Conservation (phyloP, 1,140 invertebrate genomes). For the Spodoptera litura region DNA sequence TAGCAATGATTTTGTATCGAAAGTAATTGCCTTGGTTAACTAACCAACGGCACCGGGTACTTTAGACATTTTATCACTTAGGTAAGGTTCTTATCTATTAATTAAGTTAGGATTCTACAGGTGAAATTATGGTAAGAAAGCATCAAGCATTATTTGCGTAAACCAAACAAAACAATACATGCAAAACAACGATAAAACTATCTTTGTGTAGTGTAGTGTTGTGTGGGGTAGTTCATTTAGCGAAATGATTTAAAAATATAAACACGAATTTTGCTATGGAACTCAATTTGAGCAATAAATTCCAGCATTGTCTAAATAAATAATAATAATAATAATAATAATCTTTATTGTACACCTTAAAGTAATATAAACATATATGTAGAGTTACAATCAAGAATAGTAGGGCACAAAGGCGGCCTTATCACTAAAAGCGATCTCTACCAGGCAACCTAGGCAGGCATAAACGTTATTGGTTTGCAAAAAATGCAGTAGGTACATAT, state of each 20-base stretch:
- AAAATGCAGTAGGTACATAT: too few relatives aligned
- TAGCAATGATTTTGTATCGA: too few relatives aligned
- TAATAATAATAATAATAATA: too few relatives aligned
- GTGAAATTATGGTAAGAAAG: constrained; percentile 54
- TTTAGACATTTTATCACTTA: neutral
- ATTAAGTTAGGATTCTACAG: constrained; percentile 18
- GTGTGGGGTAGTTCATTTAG: neutral
- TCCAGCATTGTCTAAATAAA: neutral
- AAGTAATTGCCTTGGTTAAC: too few relatives aligned
- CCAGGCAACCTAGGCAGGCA: too few relatives aligned
- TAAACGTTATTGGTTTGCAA: neutral
- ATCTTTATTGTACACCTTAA: too few relatives aligned
- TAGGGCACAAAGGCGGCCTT: too few relatives aligned
- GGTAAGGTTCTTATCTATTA: neutral
- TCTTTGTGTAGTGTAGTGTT: constrained; percentile 40
- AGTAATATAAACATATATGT: too few relatives aligned
- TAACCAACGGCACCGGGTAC: neutral
- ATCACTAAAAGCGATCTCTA: too few relatives aligned
- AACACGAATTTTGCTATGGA: too few relatives aligned
- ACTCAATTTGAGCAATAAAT: neutral
- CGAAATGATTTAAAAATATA: neutral
- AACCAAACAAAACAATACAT: constrained; percentile 62
- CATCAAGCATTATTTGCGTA: constrained; percentile 68
- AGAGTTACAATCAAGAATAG: too few relatives aligned
- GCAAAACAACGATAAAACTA: constrained; percentile 60